These are phyloP conservation scores for Drosophila kanekoi DNA, from an alignment of 2,888 invertebrate genomes.

Conservation along the genomic window DNA sequence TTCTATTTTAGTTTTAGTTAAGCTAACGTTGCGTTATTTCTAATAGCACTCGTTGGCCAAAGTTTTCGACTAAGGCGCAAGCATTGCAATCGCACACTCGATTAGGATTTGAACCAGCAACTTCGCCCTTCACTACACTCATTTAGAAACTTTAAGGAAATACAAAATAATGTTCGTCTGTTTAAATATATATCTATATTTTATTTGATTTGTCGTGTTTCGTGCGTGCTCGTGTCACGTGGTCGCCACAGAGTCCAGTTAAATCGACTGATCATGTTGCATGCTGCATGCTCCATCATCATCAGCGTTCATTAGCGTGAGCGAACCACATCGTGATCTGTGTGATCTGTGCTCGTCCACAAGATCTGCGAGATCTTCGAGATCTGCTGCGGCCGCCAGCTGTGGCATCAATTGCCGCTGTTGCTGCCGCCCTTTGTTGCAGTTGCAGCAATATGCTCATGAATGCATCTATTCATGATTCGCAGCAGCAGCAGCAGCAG, in stretches of 20 bases:
- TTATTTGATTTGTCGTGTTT: too few relatives aligned
- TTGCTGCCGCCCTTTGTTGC: constrained; percentile 48
- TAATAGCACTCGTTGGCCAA: too few relatives aligned
- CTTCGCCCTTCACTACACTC: too few relatives aligned
- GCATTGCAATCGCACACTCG: too few relatives aligned
- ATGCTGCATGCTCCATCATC: constrained; percentile 61
- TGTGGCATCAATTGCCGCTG: constrained; percentile 62
- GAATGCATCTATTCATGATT: constrained; percentile 73
- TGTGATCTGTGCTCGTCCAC: constrained; percentile 52
- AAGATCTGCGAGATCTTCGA: constrained; percentile 27
- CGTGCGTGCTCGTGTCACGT: constrained; percentile 24
- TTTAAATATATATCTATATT: too few relatives aligned
- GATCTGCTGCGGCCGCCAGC: constrained; percentile 29
- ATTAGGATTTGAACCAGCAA: too few relatives aligned
- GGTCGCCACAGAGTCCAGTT: constrained; percentile 7
- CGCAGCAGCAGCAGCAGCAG: constrained; percentile 23
- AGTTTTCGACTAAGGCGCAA: too few relatives aligned
- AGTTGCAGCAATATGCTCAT: constrained; percentile 35
- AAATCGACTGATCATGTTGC: constrained; percentile 17
- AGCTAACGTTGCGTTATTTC: too few relatives aligned
- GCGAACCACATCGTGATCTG: constrained; percentile 75
- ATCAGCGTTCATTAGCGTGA: constrained; percentile 78
- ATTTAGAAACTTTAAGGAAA: too few relatives aligned
- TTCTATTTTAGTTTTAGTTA: too few relatives aligned
- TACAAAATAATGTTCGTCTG: too few relatives aligned